Conservation (phyloP, 2,797 vertebrate genomes). For the Sparidentex hasta region DNA sequence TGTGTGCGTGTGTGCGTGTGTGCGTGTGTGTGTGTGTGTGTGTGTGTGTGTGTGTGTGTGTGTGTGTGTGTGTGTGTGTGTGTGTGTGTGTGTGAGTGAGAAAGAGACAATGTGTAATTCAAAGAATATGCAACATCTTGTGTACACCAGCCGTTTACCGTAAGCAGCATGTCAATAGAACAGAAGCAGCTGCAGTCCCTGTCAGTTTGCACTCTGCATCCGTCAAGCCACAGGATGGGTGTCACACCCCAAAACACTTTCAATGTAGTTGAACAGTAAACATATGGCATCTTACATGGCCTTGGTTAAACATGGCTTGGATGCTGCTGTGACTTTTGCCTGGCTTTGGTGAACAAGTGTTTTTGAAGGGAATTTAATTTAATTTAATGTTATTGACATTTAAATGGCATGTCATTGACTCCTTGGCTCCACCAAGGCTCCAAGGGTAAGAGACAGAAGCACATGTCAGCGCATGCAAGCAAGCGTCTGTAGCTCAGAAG, state of each 20-base stretch:
- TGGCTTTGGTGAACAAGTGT: not conserved
- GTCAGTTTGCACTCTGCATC: slow-evolving; percentile 3
- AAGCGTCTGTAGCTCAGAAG: not conserved
- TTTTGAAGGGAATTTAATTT: not conserved
- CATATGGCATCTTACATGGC: not conserved
- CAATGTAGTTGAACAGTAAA: not conserved
- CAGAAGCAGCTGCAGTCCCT: slow-evolving; percentile 3
- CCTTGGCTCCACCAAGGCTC: not conserved
- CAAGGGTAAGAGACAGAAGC: not conserved
- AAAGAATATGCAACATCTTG: slow-evolving; percentile 11
- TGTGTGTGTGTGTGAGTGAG: not conserved
- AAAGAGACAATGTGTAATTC: not conserved
- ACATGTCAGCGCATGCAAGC: not conserved
- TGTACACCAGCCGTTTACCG: not conserved
- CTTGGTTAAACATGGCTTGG: not conserved
- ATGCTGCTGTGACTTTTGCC: not conserved
- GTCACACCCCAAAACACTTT: not conserved
- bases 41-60: too few species aligned
- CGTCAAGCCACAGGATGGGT: not conserved
- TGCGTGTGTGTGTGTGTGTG: slow-evolving; percentile 27
- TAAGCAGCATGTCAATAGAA: slow-evolving; percentile 9
- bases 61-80: slow-evolving; percentile 8
- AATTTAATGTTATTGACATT: not conserved
- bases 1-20: too few species aligned
- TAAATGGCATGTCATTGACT: not conserved